phyloP scores from a whole-genome alignment of 1,140 invertebrate species.

The Aphelenchoides avenae region DNA sequence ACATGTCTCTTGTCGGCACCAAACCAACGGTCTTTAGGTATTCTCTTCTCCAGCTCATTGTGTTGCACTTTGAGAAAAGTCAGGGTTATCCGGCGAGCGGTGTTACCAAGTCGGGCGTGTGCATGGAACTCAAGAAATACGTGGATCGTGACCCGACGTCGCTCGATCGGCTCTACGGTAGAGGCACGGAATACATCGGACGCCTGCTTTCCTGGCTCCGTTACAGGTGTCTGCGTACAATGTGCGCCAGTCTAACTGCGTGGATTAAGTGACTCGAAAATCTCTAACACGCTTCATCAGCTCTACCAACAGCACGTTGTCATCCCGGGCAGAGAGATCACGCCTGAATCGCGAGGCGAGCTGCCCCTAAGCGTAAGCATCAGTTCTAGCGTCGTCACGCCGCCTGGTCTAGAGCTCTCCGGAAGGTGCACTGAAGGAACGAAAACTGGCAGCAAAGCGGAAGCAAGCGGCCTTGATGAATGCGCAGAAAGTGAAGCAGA shows the following conservation, averaged over 20 bases:
- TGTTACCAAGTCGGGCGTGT: slow-evolving; percentile 2
- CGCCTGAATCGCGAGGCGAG: background rate
- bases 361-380: slow-evolving; percentile 2
- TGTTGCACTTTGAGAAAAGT: background rate
- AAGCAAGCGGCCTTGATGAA: slow-evolving; percentile 12
- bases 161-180: background rate
- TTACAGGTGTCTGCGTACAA: background rate
- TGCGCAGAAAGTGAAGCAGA: slow-evolving; percentile 9
- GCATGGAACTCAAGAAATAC: background rate
- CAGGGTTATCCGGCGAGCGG: background rate
- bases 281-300: background rate
- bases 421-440: slow-evolving; percentile 7
- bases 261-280: slow-evolving; percentile 2
- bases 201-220: background rate
- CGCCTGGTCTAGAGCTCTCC: background rate
- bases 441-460: slow-evolving; percentile 7
- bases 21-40: too few relatives aligned
- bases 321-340: background rate
- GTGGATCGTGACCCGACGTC: background rate
- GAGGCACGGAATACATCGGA: background rate
- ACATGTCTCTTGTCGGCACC: background rate
- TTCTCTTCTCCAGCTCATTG: background rate
- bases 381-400: background rate
- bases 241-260: background rate
- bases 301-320: slow-evolving; percentile 8